Conservation (phyloP, 2,888 invertebrate species). For the Phymatocera aterrima region DNA sequence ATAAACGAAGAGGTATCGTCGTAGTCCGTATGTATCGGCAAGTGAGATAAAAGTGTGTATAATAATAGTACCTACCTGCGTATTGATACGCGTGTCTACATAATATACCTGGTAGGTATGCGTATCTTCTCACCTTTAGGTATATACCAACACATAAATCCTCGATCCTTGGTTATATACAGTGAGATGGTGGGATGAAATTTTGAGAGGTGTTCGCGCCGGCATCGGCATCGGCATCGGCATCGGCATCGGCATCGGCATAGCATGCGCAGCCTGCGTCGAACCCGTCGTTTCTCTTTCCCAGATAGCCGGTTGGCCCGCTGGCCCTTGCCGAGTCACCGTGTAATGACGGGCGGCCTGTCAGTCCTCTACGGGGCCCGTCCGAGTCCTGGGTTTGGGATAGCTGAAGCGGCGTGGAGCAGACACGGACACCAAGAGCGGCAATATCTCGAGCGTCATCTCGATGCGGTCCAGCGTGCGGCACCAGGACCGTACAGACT, state of each 20-base stretch:
- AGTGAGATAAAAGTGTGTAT: not conserved
- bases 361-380: slow-evolving; percentile 60
- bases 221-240: slow-evolving; percentile 23
- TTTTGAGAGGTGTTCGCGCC: slow-evolving; percentile 37
- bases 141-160: not conserved
- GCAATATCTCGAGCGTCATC: slow-evolving; percentile 46
- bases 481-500: slow-evolving; percentile 35
- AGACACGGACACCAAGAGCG: slow-evolving; percentile 58
- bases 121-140: slow-evolving; percentile 31
- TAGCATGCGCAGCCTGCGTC: slow-evolving; percentile 4
- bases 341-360: slow-evolving; percentile 73
- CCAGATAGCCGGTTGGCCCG: slow-evolving; percentile 3
- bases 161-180: slow-evolving; percentile 1
- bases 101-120: slow-evolving; percentile 16
- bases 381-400: slow-evolving; percentile 60
- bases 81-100: not conserved
- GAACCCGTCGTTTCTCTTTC: slow-evolving; percentile 30
- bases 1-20: not conserved
- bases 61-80: not conserved
- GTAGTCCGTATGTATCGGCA: not conserved
- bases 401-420: slow-evolving; percentile 50
- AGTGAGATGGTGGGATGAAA: not conserved
- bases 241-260: slow-evolving; percentile 2
- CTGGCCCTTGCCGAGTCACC: slow-evolving; percentile 65
- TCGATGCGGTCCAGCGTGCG: slow-evolving; percentile 48